phyloP scores from a whole-genome alignment of 2,113 vertebrate genomes.

The Microcebus murinus region DNA sequence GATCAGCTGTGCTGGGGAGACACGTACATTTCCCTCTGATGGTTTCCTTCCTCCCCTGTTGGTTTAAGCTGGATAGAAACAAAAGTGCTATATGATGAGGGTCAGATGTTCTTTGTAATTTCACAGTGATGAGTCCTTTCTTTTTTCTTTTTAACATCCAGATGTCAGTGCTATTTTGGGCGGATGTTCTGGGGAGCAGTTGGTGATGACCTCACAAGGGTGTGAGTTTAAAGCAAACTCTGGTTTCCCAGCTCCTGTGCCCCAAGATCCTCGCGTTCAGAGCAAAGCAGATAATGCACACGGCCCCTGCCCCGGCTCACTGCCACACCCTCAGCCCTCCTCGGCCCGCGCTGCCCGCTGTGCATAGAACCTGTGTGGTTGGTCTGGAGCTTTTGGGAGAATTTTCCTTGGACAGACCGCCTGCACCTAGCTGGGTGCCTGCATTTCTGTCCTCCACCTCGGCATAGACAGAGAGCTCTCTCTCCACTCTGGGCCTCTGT shows the following conservation, averaged over 20 bases:
- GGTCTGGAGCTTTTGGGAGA: neutral
- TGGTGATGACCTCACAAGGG: slow-evolving; percentile 67
- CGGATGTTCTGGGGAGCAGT: slow-evolving; percentile 66
- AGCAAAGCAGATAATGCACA: neutral
- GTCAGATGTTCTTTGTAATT: slow-evolving; percentile 77
- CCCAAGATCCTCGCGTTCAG: neutral
- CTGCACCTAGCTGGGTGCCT: no score
- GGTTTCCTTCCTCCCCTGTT: neutral
- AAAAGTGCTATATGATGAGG: slow-evolving; percentile 61
- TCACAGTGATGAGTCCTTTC: slow-evolving; percentile 58
- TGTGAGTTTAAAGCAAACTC: slow-evolving; percentile 65
- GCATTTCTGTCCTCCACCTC: neutral
- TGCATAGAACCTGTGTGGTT: neutral
- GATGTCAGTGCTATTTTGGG: slow-evolving; percentile 81
- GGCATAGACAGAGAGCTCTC: neutral
- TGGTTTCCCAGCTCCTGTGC: neutral
- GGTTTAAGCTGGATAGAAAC: slow-evolving; percentile 30
- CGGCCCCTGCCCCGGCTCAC: accelerated
- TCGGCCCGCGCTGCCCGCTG: accelerated
- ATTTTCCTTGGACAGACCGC: neutral
- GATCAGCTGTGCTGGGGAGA: neutral
- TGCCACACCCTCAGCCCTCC: accelerated
- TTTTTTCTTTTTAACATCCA: slow-evolving; percentile 72
- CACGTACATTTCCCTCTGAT: neutral
- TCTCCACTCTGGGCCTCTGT: neutral